Evolutionary conservation across 2,113 vertebrate genomes (phyloP).

Genomic region (Vicugna pacos): DNA sequence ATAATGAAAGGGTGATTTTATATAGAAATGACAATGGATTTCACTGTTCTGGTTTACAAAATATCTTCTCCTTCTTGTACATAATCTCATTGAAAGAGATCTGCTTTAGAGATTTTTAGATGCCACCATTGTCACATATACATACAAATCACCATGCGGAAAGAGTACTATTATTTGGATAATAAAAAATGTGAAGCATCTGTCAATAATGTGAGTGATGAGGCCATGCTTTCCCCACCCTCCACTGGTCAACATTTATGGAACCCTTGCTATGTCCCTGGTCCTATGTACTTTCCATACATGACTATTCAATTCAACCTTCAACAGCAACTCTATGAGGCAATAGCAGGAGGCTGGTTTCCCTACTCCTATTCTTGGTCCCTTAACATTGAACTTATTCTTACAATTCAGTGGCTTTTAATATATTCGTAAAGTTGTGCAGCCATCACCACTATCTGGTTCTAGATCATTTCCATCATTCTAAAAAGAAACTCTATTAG

Average conservation of each 20-base stretch:
- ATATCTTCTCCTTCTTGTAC: not conserved
- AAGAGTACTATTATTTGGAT: not conserved
- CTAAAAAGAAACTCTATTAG: not conserved
- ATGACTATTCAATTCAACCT: not conserved
- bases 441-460: not conserved
- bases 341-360: not conserved
- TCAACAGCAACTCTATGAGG: not conserved
- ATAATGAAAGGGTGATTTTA: not conserved
- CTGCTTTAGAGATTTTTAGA: not conserved
- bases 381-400: not conserved
- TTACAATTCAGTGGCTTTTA: not conserved
- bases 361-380: not conserved
- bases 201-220: not conserved
- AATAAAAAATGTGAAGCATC: not conserved
- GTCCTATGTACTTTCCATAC: not conserved
- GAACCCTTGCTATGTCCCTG: not conserved
- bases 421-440: not conserved
- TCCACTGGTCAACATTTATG: not conserved
- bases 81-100: not conserved
- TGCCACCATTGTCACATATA: not conserved
- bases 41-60: constrained; percentile 8
- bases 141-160: not conserved
- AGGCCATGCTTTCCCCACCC: not conserved
- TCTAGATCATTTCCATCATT: not conserved
- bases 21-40: not conserved